phyloP scores from a whole-genome alignment of 2,888 invertebrate species.

The Nymphalis urticae region DNA sequence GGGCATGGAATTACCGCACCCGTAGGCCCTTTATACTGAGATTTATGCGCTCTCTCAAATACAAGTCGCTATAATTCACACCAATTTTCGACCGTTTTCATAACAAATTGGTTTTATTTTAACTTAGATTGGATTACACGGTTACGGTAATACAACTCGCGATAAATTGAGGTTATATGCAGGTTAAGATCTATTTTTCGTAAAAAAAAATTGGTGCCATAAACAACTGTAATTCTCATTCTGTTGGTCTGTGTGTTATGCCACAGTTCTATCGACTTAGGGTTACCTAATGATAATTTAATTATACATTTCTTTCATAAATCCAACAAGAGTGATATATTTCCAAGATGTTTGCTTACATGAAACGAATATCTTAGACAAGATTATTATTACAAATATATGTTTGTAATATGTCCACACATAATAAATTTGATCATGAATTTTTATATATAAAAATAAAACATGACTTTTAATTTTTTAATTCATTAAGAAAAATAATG shows the following conservation, averaged over 20 bases:
- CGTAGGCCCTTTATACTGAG: constrained; percentile 24
- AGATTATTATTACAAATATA: too few relatives aligned
- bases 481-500: not conserved
- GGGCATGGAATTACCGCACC: constrained; percentile 28
- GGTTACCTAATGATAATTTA: too few relatives aligned
- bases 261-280: too few relatives aligned
- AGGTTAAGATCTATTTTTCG: not conserved
- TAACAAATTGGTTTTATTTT: constrained; percentile 25
- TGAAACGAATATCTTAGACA: too few relatives aligned
- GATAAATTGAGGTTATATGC: not conserved
- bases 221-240: too few relatives aligned
- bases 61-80: constrained; percentile 29
- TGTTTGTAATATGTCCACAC: too few relatives aligned
- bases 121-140: constrained; percentile 11
- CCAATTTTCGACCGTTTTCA: constrained; percentile 19
- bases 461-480: not conserved
- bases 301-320: too few relatives aligned
- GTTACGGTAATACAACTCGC: not conserved
- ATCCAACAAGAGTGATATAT: too few relatives aligned
- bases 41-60: constrained; percentile 27
- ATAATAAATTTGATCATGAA: too few relatives aligned
- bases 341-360: too few relatives aligned
- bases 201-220: not conserved
- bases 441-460: too few relatives aligned
- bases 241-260: too few relatives aligned